Conservation (phyloP, 2,797 vertebrate species). For the Xenopus petersii region DNA sequence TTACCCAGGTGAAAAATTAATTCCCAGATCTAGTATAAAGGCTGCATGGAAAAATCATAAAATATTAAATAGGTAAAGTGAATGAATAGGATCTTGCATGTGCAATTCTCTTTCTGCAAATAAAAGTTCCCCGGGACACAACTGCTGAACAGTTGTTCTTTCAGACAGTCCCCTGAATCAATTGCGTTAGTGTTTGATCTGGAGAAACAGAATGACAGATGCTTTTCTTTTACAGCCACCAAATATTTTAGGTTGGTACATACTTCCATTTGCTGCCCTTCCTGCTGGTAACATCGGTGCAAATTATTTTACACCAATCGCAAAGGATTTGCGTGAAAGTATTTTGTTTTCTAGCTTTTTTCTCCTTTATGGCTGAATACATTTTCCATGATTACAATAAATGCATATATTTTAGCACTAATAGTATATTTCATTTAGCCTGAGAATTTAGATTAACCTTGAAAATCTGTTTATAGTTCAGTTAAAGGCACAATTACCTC, state of each 20-base stretch:
- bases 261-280: conserved; percentile 14
- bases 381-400: background rate
- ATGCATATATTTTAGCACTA: too few relatives aligned
- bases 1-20: conserved; percentile 29
- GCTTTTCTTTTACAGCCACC: conserved; percentile 40
- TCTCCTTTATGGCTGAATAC: background rate
- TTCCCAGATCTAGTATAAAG: conserved; percentile 28
- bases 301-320: background rate
- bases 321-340: background rate
- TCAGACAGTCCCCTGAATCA: conserved; percentile 30
- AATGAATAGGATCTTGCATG: conserved; percentile 36
- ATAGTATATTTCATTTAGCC: background rate
- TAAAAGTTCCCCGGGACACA: conserved; percentile 37
- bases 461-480: conserved; percentile 10
- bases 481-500: background rate
- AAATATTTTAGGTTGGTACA: conserved; percentile 25
- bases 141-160: conserved; percentile 34
- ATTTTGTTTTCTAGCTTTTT: background rate
- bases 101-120: conserved; percentile 38
- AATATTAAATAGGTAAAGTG: conserved; percentile 29
- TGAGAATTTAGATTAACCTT: background rate
- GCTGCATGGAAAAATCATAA: conserved; percentile 42
- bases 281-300: conserved; percentile 3
- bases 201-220: conserved; percentile 41
- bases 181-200: conserved; percentile 26